Conservation (phyloP, 2,113 vertebrate genomes). For the Macrotus californicus region DNA sequence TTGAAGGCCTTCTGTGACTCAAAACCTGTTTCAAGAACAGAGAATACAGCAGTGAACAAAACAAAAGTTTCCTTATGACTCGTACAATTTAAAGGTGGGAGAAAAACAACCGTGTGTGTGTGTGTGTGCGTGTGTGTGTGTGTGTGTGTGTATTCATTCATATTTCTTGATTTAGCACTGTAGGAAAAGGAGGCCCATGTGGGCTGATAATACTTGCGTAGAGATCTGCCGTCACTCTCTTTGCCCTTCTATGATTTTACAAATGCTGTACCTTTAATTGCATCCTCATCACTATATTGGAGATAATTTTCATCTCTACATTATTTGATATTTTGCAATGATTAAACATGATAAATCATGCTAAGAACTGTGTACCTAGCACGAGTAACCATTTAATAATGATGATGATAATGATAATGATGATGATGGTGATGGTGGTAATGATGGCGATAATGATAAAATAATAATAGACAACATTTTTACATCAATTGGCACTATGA, state of each 20-base stretch:
- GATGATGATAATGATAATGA: neutral
- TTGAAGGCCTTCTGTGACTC: neutral
- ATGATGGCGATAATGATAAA: neutral
- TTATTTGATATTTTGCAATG: neutral
- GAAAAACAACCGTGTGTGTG: too few species aligned
- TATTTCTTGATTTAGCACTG: neutral
- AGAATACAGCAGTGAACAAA: neutral
- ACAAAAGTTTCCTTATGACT: neutral
- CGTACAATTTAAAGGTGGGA: neutral
- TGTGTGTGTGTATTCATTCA: too few species aligned
- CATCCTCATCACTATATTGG: neutral
- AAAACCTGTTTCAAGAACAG: neutral
- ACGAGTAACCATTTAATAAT: neutral
- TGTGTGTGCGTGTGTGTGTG: too few species aligned
- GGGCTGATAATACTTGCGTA: too few species aligned
- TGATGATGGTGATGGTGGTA: neutral
- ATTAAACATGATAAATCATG: neutral
- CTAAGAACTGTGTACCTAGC: neutral
- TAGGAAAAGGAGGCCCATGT: rapidly evolving
- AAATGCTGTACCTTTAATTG: neutral
- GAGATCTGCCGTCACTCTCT: neutral
- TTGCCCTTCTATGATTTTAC: neutral
- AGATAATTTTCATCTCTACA: neutral
- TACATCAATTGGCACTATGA: neutral
- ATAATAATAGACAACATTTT: neutral